Conservation (phyloP, 37 sponge, comb jelly and placozoan species). For the Aphrocallistes beatrix region DNA sequence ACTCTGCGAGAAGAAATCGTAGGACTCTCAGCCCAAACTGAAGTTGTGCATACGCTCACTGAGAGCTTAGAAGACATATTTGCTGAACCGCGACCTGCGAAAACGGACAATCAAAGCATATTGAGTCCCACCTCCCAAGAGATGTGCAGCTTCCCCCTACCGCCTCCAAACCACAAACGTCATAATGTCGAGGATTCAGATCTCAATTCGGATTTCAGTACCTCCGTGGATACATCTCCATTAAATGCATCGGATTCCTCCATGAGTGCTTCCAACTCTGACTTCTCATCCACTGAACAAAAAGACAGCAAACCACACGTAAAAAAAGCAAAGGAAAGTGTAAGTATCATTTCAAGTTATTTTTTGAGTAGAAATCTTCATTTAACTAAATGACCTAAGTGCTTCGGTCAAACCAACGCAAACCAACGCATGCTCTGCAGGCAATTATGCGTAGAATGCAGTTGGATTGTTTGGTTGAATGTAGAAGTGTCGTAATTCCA, state of each 20-base stretch:
- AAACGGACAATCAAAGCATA: neutral
- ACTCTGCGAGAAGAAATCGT: neutral
- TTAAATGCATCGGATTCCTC: neutral
- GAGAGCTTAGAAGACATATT: constrained; percentile 5
- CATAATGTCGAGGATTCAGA: neutral
- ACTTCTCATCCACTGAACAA: neutral
- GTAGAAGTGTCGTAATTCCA: no score
- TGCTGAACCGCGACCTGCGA: neutral
- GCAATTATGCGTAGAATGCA: no score
- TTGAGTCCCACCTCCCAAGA: neutral
- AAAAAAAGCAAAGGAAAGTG: neutral
- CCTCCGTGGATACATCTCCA: neutral
- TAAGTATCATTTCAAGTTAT: no score
- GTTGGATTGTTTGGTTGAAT: no score
- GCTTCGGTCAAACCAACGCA: no score
- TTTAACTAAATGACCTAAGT: no score
- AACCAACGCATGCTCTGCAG: no score
- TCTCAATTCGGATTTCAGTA: neutral
- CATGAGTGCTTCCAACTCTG: constrained; percentile 1
- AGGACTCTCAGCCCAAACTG: neutral
- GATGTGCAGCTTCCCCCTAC: neutral
- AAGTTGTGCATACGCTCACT: neutral
- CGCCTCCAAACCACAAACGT: neutral
- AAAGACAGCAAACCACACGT: neutral
- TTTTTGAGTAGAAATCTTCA: no score